Evolutionary conservation across 2,113 vertebrate species (phyloP), one percentile per base, ranked within the genome.

Genomic region (Dascyllus trimaculatus): DNA sequence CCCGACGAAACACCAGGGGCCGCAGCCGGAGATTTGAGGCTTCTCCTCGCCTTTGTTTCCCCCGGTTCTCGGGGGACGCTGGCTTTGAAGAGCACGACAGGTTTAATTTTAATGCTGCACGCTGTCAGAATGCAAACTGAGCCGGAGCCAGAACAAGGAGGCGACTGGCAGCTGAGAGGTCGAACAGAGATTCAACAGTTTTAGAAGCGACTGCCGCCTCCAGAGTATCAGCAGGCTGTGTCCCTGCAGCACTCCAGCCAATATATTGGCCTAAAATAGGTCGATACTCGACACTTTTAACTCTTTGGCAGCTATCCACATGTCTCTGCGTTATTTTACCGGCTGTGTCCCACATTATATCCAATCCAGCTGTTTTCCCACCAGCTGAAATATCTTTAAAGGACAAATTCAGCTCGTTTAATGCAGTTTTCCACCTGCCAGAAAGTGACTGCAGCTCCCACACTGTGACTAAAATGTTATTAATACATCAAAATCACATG

Each of bases 111-210:
- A 1, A 22, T 51, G 48, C 24, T 14, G 14, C 25, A n/a, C 29
- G 11, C 49, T 0, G 10, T 6, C 73, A 17, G 82, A 72, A 76
- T 77, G 48, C 40, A 58, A 62, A 80, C 13, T 0, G 64, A 59
- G 53, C 1, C 2, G 1, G 22, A 10, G 56, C 8, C 46, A 61
- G 32, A 64, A 62, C 25, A 35, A 52, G 54, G 29, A 52, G 54
- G 29, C 14, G 14, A 2, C 46, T 59, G 52, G 26, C 66, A 68
- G 70, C 70, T 14, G 35, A 61, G 48, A 13, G 69, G 46, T 32
- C 4, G 14, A 22, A 7, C 1, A 45, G 19, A 25, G 59, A 57
- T 71, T 58, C 18, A 19, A 11, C 51, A 1, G n/a, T n/a, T 77
- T 71, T 26, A 29, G 5, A 45, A 57, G 40, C 11, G 6, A 29